Evolutionary conservation across 2,888 invertebrate species (phyloP), one percentile per base, ranked within the genome.

Genomic region (Eupithecia centaureata): DNA sequence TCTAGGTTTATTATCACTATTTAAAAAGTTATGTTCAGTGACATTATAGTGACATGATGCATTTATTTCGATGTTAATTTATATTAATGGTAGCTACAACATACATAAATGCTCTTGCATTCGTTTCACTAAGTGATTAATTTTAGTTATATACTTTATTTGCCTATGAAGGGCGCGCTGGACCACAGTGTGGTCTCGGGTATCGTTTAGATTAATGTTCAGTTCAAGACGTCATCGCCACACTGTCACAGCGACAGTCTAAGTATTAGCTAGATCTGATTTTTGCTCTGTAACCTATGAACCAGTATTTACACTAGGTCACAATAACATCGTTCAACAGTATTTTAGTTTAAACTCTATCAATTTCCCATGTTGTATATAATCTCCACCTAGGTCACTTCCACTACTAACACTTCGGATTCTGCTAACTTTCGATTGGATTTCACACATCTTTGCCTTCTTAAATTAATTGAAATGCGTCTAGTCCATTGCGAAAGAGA

Each of bases 11-110:
- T 83, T 65, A 86, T 86, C 86, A 86, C 86, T 88, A 85, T 88
- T 81, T 86, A 81, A 79, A 83, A 88, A 80, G 87, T 90, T 91
- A 91, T 87, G 88, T 91, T 90, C 87, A 80, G 85, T 86, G 89
- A 92, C 90, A 91, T 91, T 87, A 89, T 87, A 90, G 92, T 92
- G 91, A 92, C 92, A 86, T 91, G 91, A 92, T 92, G 93, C 93
- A 93, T 93, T 93, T 93, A 93, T 92, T 91, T 91, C 80, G 87
- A 90, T 91, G 91, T 90, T 92, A 92, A 90, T 91, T 92, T 91
- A 91, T 89, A 85, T 85, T 92, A 91, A 90, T 89, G 89, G 88
- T 92, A 92, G 91, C 91, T 90, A 90, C 89, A 90, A 90, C 86
- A 89, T 87, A 83, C 54, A 69, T 90, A 88, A 91, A 91, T 90